These are phyloP conservation scores for Amblyornis subalaris DNA, from an alignment of 2,113 vertebrate genomes.

Conservation along the genomic window DNA sequence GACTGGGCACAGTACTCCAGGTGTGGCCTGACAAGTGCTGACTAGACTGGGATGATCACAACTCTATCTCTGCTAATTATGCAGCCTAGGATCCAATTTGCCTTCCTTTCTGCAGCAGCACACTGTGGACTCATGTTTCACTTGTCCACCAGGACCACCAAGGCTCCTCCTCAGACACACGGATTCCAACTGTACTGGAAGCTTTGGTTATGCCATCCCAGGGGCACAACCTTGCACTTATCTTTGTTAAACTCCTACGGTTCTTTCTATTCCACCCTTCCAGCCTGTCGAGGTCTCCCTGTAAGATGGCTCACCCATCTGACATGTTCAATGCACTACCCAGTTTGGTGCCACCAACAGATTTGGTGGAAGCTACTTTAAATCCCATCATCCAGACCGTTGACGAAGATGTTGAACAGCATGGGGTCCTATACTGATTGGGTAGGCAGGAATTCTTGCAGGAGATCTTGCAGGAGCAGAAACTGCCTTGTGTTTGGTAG, in stretches of 20 bases:
- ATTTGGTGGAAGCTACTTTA: neutral
- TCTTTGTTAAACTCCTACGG: neutral
- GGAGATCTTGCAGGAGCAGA: neutral
- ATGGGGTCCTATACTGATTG: neutral
- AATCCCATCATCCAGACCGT: neutral
- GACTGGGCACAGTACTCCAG: neutral
- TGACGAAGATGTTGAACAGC: neutral
- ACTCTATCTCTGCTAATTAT: neutral
- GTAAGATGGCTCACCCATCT: neutral
- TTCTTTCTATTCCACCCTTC: neutral
- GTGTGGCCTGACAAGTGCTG: neutral
- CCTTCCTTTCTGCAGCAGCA: neutral
- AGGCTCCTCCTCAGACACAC: neutral
- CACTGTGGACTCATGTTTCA: neutral
- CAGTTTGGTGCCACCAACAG: neutral
- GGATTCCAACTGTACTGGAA: neutral
- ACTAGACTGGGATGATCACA: neutral
- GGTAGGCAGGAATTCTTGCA: neutral
- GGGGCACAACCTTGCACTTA: neutral
- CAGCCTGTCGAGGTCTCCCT: neutral
- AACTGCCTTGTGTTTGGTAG: neutral
- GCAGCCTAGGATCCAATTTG: neutral
- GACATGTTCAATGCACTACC: neutral
- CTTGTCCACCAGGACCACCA: neutral
- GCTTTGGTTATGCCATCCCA: neutral